Base-by-base conservation (phyloP, 2,888 invertebrate species). In the Macrophya alboannulata region DNA sequence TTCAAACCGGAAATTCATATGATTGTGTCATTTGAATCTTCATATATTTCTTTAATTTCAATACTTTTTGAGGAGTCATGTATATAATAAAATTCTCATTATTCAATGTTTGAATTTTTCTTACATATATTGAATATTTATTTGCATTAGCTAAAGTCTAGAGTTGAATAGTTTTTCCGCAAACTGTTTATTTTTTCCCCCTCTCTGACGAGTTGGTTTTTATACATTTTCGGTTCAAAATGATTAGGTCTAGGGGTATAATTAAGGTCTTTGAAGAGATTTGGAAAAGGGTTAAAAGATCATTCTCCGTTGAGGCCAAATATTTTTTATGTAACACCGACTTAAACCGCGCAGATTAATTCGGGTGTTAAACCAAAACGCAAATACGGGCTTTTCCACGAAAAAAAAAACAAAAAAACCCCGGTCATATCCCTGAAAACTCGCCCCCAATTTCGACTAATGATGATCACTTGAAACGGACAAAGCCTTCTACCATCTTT, bases 311-410 rank as follows among this genome's bases (percentile, higher is more conserved):
- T 68, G 25, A 68, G 15, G 15, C 17, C 68, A 4, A 68, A 17
- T 68, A 17, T 6, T 37, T 25, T 68, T 37, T 17, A 37, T 17
- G 37, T 25, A 15, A 68, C 8, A 37, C 31, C 1, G 37, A 68
- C 68, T 25, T 37, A 12, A 68, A 37, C 37, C 6, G 8, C 17
- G 2, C 68, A 68, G 37, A 68, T 37, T 68, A 68, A 68, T 68
- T 68, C 68, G 68, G 37, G 68, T 68, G 68, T 68, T 68, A 68
- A 68, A 68, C 25, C 37, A 68, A 37, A 68, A 68, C 68, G 68
- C 68, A 68, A 68, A 68, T 68, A 68, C 37, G 68, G 68, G 68
- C 68, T 68, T 37, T 68, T 37, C 4, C 6, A 25, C 12, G 4
- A 25, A 2, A 12, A 59, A 17, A 59, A 6, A 59, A 10, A 62